A percentile compares a stretch with the other conserved stretches of the same genome.
These are phyloP conservation scores for Capitella teleta DNA, from an alignment of 1,140 invertebrate genomes.

Conservation along the genomic window DNA sequence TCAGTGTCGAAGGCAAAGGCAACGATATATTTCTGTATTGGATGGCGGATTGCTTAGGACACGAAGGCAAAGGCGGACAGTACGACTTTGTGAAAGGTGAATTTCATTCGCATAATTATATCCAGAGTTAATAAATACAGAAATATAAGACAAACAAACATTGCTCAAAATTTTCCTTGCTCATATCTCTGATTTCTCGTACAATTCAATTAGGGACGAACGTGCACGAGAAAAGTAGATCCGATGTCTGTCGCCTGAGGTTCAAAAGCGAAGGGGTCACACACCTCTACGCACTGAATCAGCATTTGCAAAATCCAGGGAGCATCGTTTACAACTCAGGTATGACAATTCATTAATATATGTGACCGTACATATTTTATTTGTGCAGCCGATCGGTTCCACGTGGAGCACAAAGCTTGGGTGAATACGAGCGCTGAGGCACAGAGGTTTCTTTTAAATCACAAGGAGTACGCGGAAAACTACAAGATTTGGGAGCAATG, in stretches of 20 bases:
- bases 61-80: slow-evolving; percentile 40
- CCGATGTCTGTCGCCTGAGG: slow-evolving; percentile 60
- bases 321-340: slow-evolving; percentile 55
- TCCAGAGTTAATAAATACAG: too few relatives aligned
- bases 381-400: too few relatives aligned
- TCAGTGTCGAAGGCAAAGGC: slow-evolving; percentile 52
- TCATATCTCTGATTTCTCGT: neutral
- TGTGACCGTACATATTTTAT: neutral
- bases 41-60: slow-evolving; percentile 53
- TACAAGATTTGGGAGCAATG: slow-evolving; percentile 13
- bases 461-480: slow-evolving; percentile 34
- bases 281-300: slow-evolving; percentile 57
- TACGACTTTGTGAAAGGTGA: slow-evolving; percentile 17
- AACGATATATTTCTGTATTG: slow-evolving; percentile 67
- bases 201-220: slow-evolving; percentile 46
- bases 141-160: too few relatives aligned
- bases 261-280: slow-evolving; percentile 57
- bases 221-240: slow-evolving; percentile 51
- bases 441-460: slow-evolving; percentile 34
- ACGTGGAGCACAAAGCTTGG: slow-evolving; percentile 29
- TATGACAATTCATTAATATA: too few relatives aligned
- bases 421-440: slow-evolving; percentile 43
- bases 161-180: too few relatives aligned
- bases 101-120: neutral
- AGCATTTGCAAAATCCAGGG: slow-evolving; percentile 58